A percentile compares a stretch with the other conserved stretches of the same genome.
Evolutionary conservation across 2,888 invertebrate species (phyloP).

Genomic region (Melieria omissa): DNA sequence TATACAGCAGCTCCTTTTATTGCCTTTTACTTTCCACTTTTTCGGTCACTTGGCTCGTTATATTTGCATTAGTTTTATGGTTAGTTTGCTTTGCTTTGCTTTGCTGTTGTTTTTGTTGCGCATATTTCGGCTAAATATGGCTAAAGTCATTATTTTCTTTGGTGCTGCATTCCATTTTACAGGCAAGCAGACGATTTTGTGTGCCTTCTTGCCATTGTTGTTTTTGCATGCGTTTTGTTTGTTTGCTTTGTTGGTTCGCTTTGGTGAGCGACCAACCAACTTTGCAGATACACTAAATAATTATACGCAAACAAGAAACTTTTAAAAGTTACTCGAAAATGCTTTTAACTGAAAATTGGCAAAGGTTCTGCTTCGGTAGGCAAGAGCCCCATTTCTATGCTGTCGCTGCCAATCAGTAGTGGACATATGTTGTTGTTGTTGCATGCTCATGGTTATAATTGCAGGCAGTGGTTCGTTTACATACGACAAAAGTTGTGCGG

Average conservation of each 20-base stretch:
- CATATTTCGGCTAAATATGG: no score
- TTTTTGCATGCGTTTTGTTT: neutral
- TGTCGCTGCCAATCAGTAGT: neutral
- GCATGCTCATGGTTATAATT: neutral
- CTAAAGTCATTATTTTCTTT: no score
- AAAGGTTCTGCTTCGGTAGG: constrained; percentile 47
- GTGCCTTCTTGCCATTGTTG: neutral
- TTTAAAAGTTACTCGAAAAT: constrained; percentile 54
- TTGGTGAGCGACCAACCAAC: constrained; percentile 18
- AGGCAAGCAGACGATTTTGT: no score
- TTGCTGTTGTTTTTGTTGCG: no score
- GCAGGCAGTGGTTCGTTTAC: no score
- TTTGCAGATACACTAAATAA: constrained; percentile 44
- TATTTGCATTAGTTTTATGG: no score
- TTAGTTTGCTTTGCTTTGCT: no score
- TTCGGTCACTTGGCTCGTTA: no score
- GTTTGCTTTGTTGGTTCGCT: neutral
- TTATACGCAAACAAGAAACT: constrained; percentile 45
- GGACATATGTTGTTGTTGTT: neutral
- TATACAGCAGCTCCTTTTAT: no score
- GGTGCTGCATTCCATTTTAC: no score
- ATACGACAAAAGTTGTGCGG: neutral
- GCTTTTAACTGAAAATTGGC: constrained; percentile 58
- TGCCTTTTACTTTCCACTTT: no score
- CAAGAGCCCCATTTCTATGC: constrained; percentile 33